phyloP scores from a whole-genome alignment of 2,113 vertebrate species.

The Epinephelus fuscoguttatus region DNA sequence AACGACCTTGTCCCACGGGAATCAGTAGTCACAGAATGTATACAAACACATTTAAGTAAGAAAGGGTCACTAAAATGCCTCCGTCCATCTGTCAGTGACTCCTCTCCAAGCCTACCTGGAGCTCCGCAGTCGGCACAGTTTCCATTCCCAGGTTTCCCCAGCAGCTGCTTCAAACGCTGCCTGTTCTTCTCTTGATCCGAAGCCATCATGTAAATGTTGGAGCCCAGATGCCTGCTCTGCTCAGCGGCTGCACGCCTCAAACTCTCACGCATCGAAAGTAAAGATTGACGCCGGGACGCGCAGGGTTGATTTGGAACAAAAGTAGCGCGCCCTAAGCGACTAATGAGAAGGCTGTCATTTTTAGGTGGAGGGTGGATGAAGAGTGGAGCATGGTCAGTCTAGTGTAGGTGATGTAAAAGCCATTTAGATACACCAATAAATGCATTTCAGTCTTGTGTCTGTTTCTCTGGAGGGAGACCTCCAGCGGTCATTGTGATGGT shows the following conservation, averaged over 20 bases:
- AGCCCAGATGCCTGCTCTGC: slow-evolving; percentile 7
- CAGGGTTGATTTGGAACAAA: too few species aligned
- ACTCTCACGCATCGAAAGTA: slow-evolving; percentile 28
- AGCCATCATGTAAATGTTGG: slow-evolving; percentile 53
- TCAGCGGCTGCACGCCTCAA: slow-evolving; percentile 9
- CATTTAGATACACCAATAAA: not conserved
- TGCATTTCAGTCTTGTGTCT: not conserved
- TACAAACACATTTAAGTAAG: not conserved
- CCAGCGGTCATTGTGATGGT: slow-evolving; percentile 50
- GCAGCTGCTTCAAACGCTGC: slow-evolving; percentile 81
- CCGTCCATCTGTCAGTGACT: not conserved
- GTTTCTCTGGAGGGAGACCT: slow-evolving; percentile 51
- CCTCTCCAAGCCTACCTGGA: slow-evolving; percentile 81
- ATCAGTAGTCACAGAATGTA: not conserved
- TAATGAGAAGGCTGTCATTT: not conserved
- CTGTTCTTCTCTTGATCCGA: slow-evolving; percentile 82
- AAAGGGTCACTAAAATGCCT: not conserved
- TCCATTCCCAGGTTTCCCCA: slow-evolving; percentile 86
- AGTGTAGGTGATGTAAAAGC: not conserved
- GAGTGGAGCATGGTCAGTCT: not conserved
- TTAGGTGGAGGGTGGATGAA: not conserved
- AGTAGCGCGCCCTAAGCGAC: not conserved
- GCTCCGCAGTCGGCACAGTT: slow-evolving; percentile 90
- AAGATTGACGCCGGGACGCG: not conserved
- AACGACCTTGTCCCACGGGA: not conserved